phyloP scores from a whole-genome alignment of 2,797 vertebrate species.

The Sebastes matsubarae region DNA sequence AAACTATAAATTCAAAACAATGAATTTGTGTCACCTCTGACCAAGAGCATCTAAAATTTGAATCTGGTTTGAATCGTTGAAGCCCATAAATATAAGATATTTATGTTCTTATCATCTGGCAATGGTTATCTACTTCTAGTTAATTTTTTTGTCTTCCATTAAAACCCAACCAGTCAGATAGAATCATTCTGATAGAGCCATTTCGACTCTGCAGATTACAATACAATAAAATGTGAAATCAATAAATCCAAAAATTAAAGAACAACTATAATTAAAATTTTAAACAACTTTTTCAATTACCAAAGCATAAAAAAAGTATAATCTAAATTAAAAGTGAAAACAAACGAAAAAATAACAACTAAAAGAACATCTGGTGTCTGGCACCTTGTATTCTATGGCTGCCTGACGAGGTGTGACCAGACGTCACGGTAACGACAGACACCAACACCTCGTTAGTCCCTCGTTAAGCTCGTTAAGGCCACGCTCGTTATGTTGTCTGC shows the following conservation, averaged over 20 bases:
- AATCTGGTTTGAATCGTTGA: background rate
- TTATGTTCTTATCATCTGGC: background rate
- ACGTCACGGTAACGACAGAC: constrained; percentile 55
- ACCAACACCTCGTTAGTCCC: constrained; percentile 67
- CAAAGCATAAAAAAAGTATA: background rate
- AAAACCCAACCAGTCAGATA: background rate
- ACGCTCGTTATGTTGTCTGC: constrained; percentile 51
- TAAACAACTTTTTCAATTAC: constrained; percentile 7
- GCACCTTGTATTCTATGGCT: constrained; percentile 53
- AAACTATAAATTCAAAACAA: background rate
- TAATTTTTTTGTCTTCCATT: background rate
- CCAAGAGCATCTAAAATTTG: background rate
- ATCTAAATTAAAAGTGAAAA: constrained; percentile 4
- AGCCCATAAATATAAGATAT: background rate
- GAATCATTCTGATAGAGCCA: background rate
- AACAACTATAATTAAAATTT: background rate
- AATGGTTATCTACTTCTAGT: background rate
- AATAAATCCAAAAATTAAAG: background rate
- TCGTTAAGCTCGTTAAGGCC: constrained; percentile 68
- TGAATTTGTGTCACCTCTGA: background rate
- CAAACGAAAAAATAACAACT: background rate
- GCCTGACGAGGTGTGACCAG: constrained; percentile 62
- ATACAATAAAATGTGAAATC: background rate
- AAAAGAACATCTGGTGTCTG: constrained; percentile 71
- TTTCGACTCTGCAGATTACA: background rate